Conservation (phyloP, 1,140 invertebrate species). For the Calliphora vicina region DNA sequence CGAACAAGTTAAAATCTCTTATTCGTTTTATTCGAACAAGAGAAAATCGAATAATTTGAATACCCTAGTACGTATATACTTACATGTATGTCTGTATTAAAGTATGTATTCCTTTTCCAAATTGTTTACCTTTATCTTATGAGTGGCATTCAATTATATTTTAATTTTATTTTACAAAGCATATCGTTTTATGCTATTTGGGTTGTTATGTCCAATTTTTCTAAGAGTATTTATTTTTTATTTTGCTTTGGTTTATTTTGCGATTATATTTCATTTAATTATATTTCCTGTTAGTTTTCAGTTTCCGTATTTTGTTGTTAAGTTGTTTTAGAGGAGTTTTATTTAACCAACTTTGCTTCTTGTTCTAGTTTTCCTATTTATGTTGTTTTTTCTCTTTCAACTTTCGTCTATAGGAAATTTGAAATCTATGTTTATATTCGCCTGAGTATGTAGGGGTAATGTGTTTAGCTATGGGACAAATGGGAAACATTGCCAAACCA, state of each 20-base stretch:
- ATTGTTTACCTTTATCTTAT: neutral
- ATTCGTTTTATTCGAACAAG: too few relatives aligned
- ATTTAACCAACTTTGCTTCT: conserved; percentile 22
- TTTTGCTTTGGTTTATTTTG: neutral
- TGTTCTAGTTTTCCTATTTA: too few relatives aligned
- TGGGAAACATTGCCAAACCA: neutral
- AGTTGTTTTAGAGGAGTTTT: conserved; percentile 28
- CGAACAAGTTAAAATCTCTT: too few relatives aligned
- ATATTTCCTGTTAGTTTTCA: neutral
- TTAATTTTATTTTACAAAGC: neutral
- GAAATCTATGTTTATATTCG: neutral
- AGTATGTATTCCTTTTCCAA: neutral
- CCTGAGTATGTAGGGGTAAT: neutral
- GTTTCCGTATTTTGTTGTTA: conserved; percentile 22
- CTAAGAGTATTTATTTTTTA: neutral
- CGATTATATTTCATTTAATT: conserved; percentile 20
- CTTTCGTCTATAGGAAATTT: conserved; percentile 14
- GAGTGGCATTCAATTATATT: neutral
- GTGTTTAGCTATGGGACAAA: neutral
- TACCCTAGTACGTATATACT: neutral
- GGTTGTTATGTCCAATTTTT: neutral
- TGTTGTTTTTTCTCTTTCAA: neutral
- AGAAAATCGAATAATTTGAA: too few relatives aligned
- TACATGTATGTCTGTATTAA: neutral
- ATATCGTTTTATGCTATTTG: neutral